Conservation (phyloP, 2,113 vertebrate species). For the Ameiurus melas region DNA sequence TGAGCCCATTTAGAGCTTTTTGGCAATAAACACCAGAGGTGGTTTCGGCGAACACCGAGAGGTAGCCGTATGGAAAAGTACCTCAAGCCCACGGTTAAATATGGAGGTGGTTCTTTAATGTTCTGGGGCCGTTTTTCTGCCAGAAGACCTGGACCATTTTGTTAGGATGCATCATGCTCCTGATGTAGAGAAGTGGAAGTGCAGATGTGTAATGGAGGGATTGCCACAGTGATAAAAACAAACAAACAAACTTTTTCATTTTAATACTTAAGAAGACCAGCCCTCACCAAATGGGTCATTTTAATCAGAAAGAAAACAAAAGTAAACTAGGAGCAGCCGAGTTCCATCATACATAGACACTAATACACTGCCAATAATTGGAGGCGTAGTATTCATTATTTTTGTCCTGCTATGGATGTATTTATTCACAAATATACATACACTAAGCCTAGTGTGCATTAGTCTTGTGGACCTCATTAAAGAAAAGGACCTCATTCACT, state of each 20-base stretch:
- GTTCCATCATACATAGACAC: neutral
- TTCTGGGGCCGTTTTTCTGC: too few relatives aligned
- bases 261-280: neutral
- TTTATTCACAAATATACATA: neutral
- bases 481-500: constrained; percentile 11
- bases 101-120: too few relatives aligned
- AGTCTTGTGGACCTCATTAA: constrained; percentile 4
- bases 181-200: neutral
- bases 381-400: neutral
- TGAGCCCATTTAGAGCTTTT: too few relatives aligned
- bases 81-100: too few relatives aligned
- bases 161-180: too few relatives aligned
- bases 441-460: neutral
- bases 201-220: neutral
- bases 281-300: neutral
- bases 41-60: too few relatives aligned
- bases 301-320: neutral
- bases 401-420: neutral
- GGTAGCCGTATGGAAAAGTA: too few relatives aligned
- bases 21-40: too few relatives aligned
- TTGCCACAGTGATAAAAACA: neutral
- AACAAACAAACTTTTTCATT: neutral
- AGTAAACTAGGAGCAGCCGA: neutral
- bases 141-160: too few relatives aligned
- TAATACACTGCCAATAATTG: neutral